A percentile compares a stretch with the other conserved stretches of the same genome.
Evolutionary conservation across 2,797 vertebrate genomes (phyloP).

Genomic region (Microtus californicus): DNA sequence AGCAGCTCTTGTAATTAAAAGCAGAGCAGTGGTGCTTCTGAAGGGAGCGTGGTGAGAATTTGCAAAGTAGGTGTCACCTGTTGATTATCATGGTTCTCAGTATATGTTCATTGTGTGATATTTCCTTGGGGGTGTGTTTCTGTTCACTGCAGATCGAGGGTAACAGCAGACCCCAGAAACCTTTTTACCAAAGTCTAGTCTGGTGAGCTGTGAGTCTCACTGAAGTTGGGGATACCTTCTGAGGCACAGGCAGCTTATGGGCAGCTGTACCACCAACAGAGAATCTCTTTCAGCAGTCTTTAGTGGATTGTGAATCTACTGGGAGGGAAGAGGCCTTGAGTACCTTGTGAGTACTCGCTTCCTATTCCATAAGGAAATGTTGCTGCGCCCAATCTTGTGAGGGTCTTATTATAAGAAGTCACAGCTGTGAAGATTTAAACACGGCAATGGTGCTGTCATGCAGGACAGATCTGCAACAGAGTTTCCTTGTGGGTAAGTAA

Average conservation of each 20-base stretch:
- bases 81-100: not conserved
- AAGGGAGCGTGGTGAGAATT: not conserved
- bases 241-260: not conserved
- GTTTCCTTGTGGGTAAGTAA: not conserved
- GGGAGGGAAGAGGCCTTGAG: not conserved
- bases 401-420: not conserved
- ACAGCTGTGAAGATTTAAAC: not conserved
- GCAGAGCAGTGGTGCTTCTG: not conserved
- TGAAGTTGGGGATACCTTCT: not conserved
- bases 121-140: not conserved
- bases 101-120: not conserved
- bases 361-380: not conserved
- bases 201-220: not conserved
- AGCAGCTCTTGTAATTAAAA: not conserved
- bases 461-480: not conserved
- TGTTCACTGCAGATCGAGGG: not conserved
- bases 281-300: not conserved
- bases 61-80: not conserved
- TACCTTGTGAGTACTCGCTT: not conserved
- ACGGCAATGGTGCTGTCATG: not conserved
- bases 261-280: not conserved
- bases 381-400: not conserved
- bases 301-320: not conserved
- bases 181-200: not conserved
- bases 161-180: not conserved